phyloP scores from a whole-genome alignment of 2,888 invertebrate genomes.

The Tenthredo livida region DNA sequence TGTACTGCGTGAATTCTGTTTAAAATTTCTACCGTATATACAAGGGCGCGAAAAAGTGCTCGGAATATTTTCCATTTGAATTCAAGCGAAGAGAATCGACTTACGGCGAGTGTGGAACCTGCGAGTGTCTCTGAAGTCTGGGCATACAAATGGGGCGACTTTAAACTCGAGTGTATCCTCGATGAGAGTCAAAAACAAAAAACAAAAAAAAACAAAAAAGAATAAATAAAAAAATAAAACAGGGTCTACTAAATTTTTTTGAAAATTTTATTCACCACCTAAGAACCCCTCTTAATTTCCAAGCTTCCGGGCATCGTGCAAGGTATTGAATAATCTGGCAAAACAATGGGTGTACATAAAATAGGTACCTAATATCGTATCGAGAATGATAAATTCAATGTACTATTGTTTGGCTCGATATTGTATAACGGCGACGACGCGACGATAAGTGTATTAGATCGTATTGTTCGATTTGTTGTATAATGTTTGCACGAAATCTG shows the following conservation, averaged over 20 bases:
- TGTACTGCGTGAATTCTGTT: not conserved
- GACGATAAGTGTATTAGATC: not conserved
- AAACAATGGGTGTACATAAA: not conserved
- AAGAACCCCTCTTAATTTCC: not conserved
- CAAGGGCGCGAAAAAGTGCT: not conserved
- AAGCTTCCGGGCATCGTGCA: not conserved
- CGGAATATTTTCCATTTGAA: slow-evolving; percentile 38
- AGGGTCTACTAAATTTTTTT: not conserved
- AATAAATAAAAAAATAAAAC: not conserved
- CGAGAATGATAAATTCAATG: not conserved
- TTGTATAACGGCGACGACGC: not conserved
- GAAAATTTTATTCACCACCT: not conserved
- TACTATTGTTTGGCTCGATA: slow-evolving; percentile 3
- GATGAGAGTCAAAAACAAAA: not conserved
- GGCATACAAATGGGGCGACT: slow-evolving; percentile 16
- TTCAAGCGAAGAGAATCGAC: slow-evolving; percentile 31
- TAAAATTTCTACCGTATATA: not conserved
- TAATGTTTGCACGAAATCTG: not conserved
- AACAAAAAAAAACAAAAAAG: too few relatives aligned
- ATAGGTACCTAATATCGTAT: not conserved
- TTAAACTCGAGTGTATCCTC: not conserved
- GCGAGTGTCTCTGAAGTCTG: not conserved
- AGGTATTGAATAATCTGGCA: not conserved
- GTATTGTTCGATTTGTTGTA: not conserved
- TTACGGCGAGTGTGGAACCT: not conserved